Percentiles rank a stretch among this genome's conserved stretches.
phyloP scores from a whole-genome alignment of 1,140 invertebrate genomes.

The Centruroides vittatus region DNA sequence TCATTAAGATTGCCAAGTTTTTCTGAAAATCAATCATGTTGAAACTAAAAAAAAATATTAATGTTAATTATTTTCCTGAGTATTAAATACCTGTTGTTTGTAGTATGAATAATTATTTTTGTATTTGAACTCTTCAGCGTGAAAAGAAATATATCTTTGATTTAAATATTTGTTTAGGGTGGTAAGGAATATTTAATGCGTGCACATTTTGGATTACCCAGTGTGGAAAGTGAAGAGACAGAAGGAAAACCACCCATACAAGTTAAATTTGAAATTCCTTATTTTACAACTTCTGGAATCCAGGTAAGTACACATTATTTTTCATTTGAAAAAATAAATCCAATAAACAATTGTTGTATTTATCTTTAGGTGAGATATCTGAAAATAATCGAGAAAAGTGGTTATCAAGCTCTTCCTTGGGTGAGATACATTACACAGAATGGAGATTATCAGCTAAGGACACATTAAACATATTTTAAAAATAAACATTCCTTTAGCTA shows the following conservation, averaged over 20 bases:
- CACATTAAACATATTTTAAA: constrained; percentile 45
- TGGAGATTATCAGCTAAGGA: constrained; percentile 96
- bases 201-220: constrained; percentile 97
- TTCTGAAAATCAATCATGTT: too few relatives aligned
- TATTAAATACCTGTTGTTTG: too few relatives aligned
- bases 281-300: constrained; percentile 98
- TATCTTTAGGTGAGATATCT: constrained; percentile 49
- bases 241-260: constrained; percentile 97
- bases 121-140: too few relatives aligned
- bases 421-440: constrained; percentile 99
- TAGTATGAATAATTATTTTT: too few relatives aligned
- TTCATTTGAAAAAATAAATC: neutral
- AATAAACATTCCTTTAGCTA: too few relatives aligned
- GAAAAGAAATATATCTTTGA: too few relatives aligned
- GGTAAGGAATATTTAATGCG: constrained; percentile 99
- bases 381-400: constrained; percentile 99
- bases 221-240: constrained; percentile 83
- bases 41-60: too few relatives aligned
- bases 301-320: constrained; percentile 44
- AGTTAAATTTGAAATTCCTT: constrained; percentile 99
- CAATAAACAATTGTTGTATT: neutral
- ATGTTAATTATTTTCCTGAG: too few relatives aligned
- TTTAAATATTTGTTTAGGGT: constrained; percentile 33
- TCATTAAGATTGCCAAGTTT: too few relatives aligned
- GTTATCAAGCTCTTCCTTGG: constrained; percentile 98